Conservation (phyloP, 2,888 invertebrate species). For the Panzeria rudis region DNA sequence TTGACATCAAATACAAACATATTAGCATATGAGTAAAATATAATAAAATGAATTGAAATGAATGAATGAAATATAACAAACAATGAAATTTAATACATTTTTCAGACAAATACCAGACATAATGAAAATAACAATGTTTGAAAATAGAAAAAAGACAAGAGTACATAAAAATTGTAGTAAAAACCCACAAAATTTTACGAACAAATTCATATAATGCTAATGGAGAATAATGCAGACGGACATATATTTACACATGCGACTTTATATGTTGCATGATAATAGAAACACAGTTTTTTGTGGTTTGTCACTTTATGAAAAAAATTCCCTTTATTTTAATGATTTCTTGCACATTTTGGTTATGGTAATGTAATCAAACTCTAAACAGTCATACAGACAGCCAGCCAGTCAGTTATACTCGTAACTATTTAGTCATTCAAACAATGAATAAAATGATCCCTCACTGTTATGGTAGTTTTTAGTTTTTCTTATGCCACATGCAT, state of each 20-base stretch:
- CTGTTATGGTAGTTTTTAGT: conserved; percentile 22
- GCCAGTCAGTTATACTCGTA: not conserved
- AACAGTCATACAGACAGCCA: conserved; percentile 28
- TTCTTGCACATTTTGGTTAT: conserved; percentile 26
- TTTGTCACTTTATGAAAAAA: conserved; percentile 23
- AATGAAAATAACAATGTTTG: conserved; percentile 28
- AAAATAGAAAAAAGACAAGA: conserved; percentile 29
- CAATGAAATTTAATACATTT: conserved; percentile 72
- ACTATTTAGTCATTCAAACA: conserved; percentile 45
- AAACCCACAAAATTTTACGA: conserved; percentile 36
- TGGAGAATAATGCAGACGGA: conserved; percentile 59
- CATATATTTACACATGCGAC: not conserved
- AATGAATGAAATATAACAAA: conserved; percentile 60
- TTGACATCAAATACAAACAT: conserved; percentile 58
- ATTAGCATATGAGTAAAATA: conserved; percentile 67
- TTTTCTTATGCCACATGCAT: conserved; percentile 41
- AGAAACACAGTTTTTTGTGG: conserved; percentile 30
- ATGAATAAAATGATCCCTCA: conserved; percentile 56
- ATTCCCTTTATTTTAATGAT: conserved; percentile 36
- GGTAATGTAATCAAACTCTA: conserved; percentile 41
- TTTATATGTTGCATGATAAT: conserved; percentile 20
- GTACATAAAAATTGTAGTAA: conserved; percentile 9
- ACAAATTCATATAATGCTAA: conserved; percentile 66
- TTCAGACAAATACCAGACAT: conserved; percentile 66
- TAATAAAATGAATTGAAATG: conserved; percentile 39